These are phyloP conservation scores for Trissonchulus latispiculum DNA, from an alignment of 2,888 invertebrate genomes.

Conservation along the genomic window DNA sequence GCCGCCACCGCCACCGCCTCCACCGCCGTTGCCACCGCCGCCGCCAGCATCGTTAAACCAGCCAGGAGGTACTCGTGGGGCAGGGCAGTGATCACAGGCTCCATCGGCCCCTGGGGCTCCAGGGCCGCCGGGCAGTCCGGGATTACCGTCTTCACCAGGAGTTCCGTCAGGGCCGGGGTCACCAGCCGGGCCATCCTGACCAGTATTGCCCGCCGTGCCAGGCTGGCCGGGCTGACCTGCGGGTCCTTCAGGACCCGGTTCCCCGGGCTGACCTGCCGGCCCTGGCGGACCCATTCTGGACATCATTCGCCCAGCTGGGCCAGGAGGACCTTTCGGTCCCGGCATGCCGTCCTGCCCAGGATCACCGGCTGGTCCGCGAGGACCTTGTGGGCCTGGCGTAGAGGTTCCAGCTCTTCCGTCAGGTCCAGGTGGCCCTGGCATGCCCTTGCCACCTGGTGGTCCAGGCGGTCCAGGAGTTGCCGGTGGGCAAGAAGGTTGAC, in stretches of 20 bases:
- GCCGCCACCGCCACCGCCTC: not conserved
- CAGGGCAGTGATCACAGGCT: not conserved
- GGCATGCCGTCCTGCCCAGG: not conserved
- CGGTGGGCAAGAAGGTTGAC: not conserved
- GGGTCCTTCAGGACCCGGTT: not conserved
- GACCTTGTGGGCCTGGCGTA: not conserved
- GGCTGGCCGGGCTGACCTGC: conserved; percentile 1
- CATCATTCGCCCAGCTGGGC: not conserved
- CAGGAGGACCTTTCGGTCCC: not conserved
- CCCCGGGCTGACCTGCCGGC: not conserved
- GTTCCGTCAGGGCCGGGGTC: not conserved
- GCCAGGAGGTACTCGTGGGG: not conserved
- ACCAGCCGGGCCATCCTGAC: not conserved
- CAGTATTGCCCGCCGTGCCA: not conserved
- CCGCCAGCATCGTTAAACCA: not conserved
- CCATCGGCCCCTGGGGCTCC: not conserved
- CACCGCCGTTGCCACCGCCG: not conserved
- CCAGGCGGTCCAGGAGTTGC: conserved; percentile 5
- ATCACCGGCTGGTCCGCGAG: not conserved
- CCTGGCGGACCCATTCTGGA: not conserved
- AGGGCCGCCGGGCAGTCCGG: not conserved
- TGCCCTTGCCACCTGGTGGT: not conserved
- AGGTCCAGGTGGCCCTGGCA: conserved; percentile 1
- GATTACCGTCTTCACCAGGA: not conserved
- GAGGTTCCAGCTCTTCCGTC: not conserved